Evolutionary conservation across 2,888 invertebrate genomes (phyloP), one percentile per base, ranked within the genome.

Genomic region (Homarus gammarus): DNA sequence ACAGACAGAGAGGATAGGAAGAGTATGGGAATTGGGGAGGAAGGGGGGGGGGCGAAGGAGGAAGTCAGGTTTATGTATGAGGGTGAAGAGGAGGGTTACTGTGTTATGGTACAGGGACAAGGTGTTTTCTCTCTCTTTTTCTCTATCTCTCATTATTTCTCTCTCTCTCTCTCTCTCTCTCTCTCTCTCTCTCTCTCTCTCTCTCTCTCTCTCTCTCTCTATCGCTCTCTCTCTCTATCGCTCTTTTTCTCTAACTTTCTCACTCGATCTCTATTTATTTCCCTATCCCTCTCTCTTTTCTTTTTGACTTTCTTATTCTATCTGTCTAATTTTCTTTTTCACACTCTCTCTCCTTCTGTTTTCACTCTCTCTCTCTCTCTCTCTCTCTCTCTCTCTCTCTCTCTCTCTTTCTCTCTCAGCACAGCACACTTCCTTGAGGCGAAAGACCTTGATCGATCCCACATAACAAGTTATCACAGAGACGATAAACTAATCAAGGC

Each of bases 191-290:
- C 75, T 44, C 75, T 77, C 44, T 77, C 77, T 77, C 49, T 77
- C 77, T 77, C 77, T 44, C 77, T 77, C 77, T 77, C 77, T 77
- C 77, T 77, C 77, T 77, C 77, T 77, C 77, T 73, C 73, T 73
- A 73, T 49, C 77, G 77, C 49, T 77, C 44, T 44, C 44, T 77
- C 33, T 44, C 49, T 77, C 77, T 44, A 27, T 44, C 49, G 44
- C 77, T 44, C 44, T 77, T n/a, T 77, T n/a, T 77, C 77, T 73
- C 73, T 73, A 33, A 36, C 73, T 73, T 38, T 73, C 73, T 73
- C 73, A 36, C 73, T 73, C 73, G 33, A 33, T 73, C 73, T 73
- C 72, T 73, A 31, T 33, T 36, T 73, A 31, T 73, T 36, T 73
- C 72, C 12, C 31, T 70, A 1, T 31, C 31, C 12, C 70, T 31